Base-by-base conservation (phyloP, 1,140 invertebrate genomes). In the Tigriopus japonicus region DNA sequence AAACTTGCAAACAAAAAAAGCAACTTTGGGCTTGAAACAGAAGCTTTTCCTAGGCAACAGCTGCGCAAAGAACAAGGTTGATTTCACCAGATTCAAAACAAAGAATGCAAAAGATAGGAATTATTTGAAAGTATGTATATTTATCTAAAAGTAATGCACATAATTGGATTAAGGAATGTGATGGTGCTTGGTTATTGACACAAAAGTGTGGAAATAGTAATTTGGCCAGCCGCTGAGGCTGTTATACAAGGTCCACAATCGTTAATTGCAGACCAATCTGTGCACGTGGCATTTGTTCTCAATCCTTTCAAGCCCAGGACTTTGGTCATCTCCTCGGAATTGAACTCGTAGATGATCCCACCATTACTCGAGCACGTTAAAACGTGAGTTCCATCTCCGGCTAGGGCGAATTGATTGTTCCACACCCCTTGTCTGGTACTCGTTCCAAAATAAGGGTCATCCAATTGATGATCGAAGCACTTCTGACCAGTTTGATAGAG, bases 201-300 rank as follows among this genome's bases (percentile, higher is more conserved):
- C 42, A 58, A 23, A 6, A 58, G 28, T 6, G 55, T 58, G 21
- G 21, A 58, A 13, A 23, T 41, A 14, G 28, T 40, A 19, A 58
- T 40, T 15, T 40, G 55, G 2, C 55, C 55, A 42, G 15, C 40
- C 14, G 41, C 3, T 3, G 15, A 28, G 15, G 55, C 55, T 7
- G 55, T 58, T 15, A 58, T 42, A 15, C 55, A 58, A 5, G 55
- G 55, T 9, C 55, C 55, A 6, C 55, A 23, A 58, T 58, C 55
- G 21, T 40, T 40, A 17, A 13, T 40, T 13, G 21, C 42, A 17
- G 55, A 58, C 55, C 55, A 58, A 23, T 58, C 55, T 17, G 40
- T 40, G 42, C 55, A 58, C 5, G 55, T 42, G 2, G 55, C 55
- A 23, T 58, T 28, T 2, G 5, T 40, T 41, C 40, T 40, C 35